A percentile compares a stretch with the other conserved stretches of the same genome.
Conservation (phyloP, 2,113 vertebrate genomes). For the Chionis minor region DNA sequence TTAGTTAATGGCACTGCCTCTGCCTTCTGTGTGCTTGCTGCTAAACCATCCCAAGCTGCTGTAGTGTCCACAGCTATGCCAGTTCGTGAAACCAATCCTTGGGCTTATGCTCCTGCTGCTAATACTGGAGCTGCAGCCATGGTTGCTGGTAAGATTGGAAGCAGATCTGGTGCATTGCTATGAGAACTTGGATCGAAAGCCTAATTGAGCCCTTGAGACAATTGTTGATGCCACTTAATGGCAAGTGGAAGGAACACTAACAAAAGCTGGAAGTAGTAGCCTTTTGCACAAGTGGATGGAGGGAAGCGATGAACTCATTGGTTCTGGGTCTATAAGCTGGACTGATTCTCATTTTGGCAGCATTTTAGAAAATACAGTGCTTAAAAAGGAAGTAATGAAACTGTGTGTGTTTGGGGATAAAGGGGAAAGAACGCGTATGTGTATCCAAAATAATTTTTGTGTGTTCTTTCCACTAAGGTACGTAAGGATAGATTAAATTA, state of each 20-base stretch:
- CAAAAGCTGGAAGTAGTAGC: slow-evolving; percentile 26
- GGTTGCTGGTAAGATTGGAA: slow-evolving; percentile 82
- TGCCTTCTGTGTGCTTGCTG: slow-evolving; percentile 84
- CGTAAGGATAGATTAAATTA: background rate
- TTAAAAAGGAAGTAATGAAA: slow-evolving; percentile 2
- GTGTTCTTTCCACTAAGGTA: fast-evolving
- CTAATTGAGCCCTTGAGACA: slow-evolving; percentile 27
- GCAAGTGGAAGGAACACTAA: slow-evolving; percentile 34
- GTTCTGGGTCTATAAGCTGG: background rate
- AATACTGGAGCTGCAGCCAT: slow-evolving; percentile 74
- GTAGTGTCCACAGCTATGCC: slow-evolving; percentile 86
- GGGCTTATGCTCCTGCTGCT: slow-evolving; percentile 87
- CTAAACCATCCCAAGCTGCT: slow-evolving; percentile 80
- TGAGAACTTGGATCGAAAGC: slow-evolving; percentile 64
- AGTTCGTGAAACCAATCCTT: slow-evolving; percentile 97
- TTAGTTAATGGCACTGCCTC: slow-evolving; percentile 92
- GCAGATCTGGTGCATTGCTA: slow-evolving; percentile 14
- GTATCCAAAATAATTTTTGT: background rate
- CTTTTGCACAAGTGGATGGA: background rate
- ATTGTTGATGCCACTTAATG: background rate
- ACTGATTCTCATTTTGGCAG: background rate
- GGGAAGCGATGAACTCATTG: background rate
- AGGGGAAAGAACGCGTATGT: background rate
- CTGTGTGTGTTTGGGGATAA: background rate
- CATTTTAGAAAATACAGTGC: background rate